Base-by-base conservation (phyloP, 1,140 invertebrate genomes). In the Lepidurus packardi region DNA sequence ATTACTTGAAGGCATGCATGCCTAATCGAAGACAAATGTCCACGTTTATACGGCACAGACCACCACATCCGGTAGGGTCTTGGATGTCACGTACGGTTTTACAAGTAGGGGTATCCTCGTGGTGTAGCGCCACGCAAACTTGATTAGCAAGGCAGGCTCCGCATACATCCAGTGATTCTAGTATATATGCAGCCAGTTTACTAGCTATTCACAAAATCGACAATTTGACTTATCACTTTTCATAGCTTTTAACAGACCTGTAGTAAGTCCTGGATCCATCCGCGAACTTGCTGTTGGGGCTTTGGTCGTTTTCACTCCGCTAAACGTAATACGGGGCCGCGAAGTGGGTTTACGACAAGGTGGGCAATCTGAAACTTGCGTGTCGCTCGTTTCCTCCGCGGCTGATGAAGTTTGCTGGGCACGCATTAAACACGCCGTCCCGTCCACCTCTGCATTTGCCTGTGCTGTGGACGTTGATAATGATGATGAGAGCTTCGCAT, bases 31-130 rank as follows among this genome's bases (percentile, higher is more conserved):
- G 90, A 83, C 92, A 94, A 79, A 89, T 89, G 83, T 94, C 90
- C 16, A 87, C 89, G 79, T 90, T 89, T 73, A 91, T 85, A 42
- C 87, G 84, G 82, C 92, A 94, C 7, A 91, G 85, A 3, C 92
- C 92, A 10, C 90, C 91, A 82, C 92, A 94, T 79, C 90, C 92
- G 79, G 90, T 91, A 1, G 90, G 89, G 83, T 93, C 92, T 7
- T 85, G 83, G 7, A 83, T 81, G 83, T 94, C 91, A 1, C 85
- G 79, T 1, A 87, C 85, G 73, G 81, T 81, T 81, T 88, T 85
- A 83, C 92, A 93, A 25, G 86, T 85, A 1, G 92, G 89, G 53
- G 87, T 87, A 11, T 87, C 86, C 81, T 89, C 90, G 74, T 86
- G 86, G 79, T 88, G 86, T 80, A 89, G 86, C 34, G 90, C 87